phyloP scores from a whole-genome alignment of 2,888 invertebrate genomes.

The Halictus ligatus region DNA sequence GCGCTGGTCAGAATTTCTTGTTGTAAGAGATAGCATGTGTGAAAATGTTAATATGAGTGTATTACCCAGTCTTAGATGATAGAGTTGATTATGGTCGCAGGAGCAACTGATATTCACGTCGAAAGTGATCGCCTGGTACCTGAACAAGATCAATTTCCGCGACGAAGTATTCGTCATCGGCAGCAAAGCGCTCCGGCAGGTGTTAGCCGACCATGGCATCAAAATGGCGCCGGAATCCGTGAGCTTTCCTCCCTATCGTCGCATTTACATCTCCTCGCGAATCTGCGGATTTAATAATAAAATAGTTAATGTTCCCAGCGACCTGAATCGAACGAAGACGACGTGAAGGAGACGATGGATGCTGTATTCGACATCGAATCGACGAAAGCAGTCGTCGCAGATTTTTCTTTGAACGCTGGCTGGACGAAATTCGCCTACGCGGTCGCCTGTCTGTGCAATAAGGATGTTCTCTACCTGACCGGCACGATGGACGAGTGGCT shows the following conservation, averaged over 20 bases:
- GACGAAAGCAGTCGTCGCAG: conserved; percentile 86
- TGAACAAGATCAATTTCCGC: conserved; percentile 86
- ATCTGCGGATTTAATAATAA: background rate
- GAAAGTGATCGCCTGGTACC: conserved; percentile 85
- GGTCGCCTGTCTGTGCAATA: conserved; percentile 84
- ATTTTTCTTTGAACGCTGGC: conserved; percentile 85
- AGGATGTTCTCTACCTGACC: conserved; percentile 85
- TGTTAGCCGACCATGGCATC: conserved; percentile 85
- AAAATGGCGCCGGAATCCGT: conserved; percentile 78
- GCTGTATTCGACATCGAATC: conserved; percentile 54
- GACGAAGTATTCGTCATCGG: conserved; percentile 85
- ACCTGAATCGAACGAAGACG: conserved; percentile 22
- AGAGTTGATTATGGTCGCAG: conserved; percentile 62
- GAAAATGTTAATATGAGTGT: too few relatives aligned
- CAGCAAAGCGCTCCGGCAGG: conserved; percentile 81
- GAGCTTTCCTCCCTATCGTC: conserved; percentile 35
- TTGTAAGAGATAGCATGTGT: too few relatives aligned
- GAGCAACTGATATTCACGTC: conserved; percentile 85
- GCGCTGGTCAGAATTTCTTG: too few relatives aligned
- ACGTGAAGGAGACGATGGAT: conserved; percentile 23
- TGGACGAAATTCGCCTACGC: conserved; percentile 86
- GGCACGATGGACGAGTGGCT: conserved; percentile 80
- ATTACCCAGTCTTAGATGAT: background rate
- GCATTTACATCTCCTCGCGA: background rate
- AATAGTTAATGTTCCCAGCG: background rate